Evolutionary conservation across 2,888 invertebrate species (phyloP).

Genomic region (Eupithecia pulchellata): DNA sequence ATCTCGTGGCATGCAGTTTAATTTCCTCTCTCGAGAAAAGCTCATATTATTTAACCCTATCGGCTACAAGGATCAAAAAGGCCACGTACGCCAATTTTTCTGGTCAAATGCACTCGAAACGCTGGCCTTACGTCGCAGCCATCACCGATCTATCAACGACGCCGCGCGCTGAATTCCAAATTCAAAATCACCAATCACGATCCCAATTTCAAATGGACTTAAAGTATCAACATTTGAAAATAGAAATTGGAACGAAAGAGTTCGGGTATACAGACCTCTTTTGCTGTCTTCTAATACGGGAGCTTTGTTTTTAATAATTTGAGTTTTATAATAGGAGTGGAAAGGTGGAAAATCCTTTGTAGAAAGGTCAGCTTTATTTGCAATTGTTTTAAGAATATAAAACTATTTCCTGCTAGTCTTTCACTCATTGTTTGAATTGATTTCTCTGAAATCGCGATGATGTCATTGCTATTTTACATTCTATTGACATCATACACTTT

Average conservation of each 20-base stretch:
- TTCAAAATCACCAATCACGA: slow-evolving; percentile 77
- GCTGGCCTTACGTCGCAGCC: slow-evolving; percentile 38
- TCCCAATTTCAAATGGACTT: slow-evolving; percentile 69
- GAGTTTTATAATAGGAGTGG: slow-evolving; percentile 29
- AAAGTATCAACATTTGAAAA: slow-evolving; percentile 62
- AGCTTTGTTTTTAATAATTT: slow-evolving; percentile 39
- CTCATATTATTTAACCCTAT: slow-evolving; percentile 47
- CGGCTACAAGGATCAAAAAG: slow-evolving; percentile 51
- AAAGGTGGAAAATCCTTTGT: slow-evolving; percentile 50
- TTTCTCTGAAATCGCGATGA: slow-evolving; percentile 70
- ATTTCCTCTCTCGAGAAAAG: not conserved
- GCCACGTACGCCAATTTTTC: slow-evolving; percentile 76
- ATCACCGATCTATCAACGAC: slow-evolving; percentile 79
- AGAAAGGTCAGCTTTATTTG: slow-evolving; percentile 64
- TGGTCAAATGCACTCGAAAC: slow-evolving; percentile 75
- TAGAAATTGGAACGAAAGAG: slow-evolving; percentile 73
- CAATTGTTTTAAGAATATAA: slow-evolving; percentile 77
- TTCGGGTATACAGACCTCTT: slow-evolving; percentile 68
- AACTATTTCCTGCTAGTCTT: slow-evolving; percentile 82
- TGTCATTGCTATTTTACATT: slow-evolving; percentile 57
- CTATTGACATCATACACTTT: no score
- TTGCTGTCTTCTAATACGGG: slow-evolving; percentile 49
- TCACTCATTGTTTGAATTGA: slow-evolving; percentile 68
- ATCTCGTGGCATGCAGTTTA: not conserved
- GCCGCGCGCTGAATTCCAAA: slow-evolving; percentile 79